Evolutionary conservation across 2,797 vertebrate species (phyloP), one percentile per base, ranked within the genome.

Genomic region (Gadopsis marmoratus): DNA sequence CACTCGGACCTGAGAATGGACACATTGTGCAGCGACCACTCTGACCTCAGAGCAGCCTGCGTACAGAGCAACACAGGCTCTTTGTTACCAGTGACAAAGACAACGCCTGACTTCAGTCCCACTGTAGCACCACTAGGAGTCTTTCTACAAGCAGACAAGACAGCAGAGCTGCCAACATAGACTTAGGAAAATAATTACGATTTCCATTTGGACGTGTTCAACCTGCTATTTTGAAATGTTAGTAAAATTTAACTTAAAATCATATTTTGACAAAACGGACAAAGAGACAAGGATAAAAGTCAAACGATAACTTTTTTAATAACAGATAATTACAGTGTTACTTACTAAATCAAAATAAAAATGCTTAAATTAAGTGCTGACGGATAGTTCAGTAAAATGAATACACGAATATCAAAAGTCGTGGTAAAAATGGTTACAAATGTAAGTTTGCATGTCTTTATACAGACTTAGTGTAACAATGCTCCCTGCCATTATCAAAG

Each of bases 21-120:
- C 50, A 39, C 84, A 80, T 79, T 94, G 93, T 92, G 51, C 71
- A 21, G 81, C 31, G 16, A 70, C 68, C 5, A 60, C 73, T 93
- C 95, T 78, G 96, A 98, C 91, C 94, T 97, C 88, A 96, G 95
- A 93, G 94, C 93, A 4, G 95, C 94, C 89, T 95, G 95, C 95
- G 91, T 89, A 0, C 95, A 94, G 0, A 92, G 94, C 87, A 95
- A 97, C 95, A 96, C 96, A 91, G 94, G 83, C 95, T 94, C 78
- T 95, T 97, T 95, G 96, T 98, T 87, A 89, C 90, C 41, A 84
- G 89, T 4, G 94, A 97, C 89, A 95, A 76, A 76, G 95, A 95
- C 85, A 88, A 60, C 90, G 79, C 63, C 93, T 89, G 92, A 95
- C 70, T 83, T 87, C 71, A 92, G 94, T 51, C 94, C 93, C 71